Evolutionary conservation across 2,888 invertebrate species (phyloP).

Genomic region (Salticus scenicus): DNA sequence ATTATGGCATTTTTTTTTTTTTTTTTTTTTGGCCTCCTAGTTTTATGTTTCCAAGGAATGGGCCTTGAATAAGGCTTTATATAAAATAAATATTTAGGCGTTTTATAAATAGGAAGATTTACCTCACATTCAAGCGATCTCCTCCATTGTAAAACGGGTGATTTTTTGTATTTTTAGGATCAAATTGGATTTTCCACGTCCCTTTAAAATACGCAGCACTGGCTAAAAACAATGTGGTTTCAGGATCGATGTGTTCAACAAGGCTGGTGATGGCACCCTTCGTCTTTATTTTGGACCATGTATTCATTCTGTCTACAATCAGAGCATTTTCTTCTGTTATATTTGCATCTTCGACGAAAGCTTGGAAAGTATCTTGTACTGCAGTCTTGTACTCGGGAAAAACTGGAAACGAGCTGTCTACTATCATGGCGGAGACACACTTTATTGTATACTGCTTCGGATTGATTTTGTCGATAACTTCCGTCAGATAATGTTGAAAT

Average conservation of each 20-base stretch:
- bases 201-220: constrained; percentile 30
- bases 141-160: constrained; percentile 15
- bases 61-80: no score
- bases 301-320: neutral
- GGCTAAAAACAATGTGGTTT: neutral
- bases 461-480: neutral
- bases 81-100: no score
- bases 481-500: neutral
- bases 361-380: neutral
- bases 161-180: neutral
- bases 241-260: neutral
- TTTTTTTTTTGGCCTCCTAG: no score
- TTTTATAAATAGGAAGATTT: no score
- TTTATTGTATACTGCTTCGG: neutral
- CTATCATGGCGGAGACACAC: neutral
- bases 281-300: neutral
- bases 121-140: neutral
- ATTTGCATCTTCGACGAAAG: neutral
- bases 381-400: neutral
- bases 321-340: neutral
- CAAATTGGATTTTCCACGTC: neutral
- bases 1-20: no score
- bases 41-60: no score
- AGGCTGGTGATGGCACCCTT: neutral
- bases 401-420: neutral